Evolutionary conservation across 2,888 invertebrate species (phyloP).

Genomic region (Andrena bucephala): DNA sequence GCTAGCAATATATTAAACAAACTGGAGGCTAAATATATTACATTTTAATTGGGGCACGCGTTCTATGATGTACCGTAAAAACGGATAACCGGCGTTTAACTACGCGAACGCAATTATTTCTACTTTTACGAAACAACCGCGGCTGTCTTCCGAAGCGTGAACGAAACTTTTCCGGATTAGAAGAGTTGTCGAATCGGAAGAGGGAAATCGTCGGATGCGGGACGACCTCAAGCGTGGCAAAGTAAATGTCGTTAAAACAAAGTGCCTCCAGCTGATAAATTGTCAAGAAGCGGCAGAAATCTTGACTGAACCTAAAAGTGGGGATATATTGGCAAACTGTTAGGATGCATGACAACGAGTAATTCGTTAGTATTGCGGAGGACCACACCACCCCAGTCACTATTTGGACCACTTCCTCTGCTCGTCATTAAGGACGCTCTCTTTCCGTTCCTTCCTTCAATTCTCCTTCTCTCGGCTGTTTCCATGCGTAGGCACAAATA

Average conservation of each 20-base stretch:
- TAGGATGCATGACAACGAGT: conserved; percentile 3
- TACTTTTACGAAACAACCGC: conserved; percentile 37
- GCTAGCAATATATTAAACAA: conserved; percentile 21
- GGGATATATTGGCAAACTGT: neutral
- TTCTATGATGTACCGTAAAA: conserved; percentile 23
- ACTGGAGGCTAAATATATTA: conserved; percentile 29
- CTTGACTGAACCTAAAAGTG: too few relatives aligned
- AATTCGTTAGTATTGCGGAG: neutral
- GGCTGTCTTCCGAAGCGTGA: conserved; percentile 31
- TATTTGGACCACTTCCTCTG: conserved; percentile 49
- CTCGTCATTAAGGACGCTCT: conserved; percentile 39
- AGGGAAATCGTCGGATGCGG: conserved; percentile 19
- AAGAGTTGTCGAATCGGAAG: conserved; percentile 57
- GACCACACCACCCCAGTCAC: conserved; percentile 23
- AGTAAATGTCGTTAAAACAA: conserved; percentile 16
- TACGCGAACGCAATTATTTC: conserved; percentile 53
- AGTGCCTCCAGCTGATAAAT: conserved; percentile 9
- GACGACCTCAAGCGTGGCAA: conserved; percentile 14
- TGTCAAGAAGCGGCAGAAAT: neutral
- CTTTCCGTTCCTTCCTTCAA: neutral
- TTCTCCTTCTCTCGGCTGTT: conserved; percentile 8
- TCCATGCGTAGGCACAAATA: conserved; percentile 16
- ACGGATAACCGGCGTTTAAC: conserved; percentile 26
- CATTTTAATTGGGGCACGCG: conserved; percentile 45
- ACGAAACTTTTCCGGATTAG: conserved; percentile 55